Conservation (phyloP, 2,797 vertebrate genomes). For the Epinephelus malabaricus region DNA sequence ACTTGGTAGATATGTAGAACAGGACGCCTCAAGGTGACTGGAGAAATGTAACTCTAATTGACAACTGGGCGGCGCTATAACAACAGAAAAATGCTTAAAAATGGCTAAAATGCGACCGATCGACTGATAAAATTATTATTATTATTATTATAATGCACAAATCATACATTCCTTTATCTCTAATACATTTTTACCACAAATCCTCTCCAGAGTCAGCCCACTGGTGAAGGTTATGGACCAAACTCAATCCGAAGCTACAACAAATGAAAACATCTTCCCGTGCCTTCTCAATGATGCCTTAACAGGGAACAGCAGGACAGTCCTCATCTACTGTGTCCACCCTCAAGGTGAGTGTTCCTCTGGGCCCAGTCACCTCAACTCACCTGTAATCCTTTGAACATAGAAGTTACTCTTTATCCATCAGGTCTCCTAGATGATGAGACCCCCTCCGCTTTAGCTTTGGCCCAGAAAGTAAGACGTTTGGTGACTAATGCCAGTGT, state of each 20-base stretch:
- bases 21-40: too few species aligned
- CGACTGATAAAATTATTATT: too few species aligned
- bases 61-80: too few species aligned
- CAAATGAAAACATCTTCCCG: constrained; percentile 70
- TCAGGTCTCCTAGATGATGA: constrained; percentile 75
- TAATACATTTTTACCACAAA: not conserved
- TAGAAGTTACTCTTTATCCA: not conserved
- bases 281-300: constrained; percentile 82
- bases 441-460: constrained; percentile 78
- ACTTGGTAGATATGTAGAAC: too few species aligned
- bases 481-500: constrained; percentile 75
- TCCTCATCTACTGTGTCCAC: constrained; percentile 86
- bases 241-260: constrained; percentile 41
- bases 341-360: constrained; percentile 81
- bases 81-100: too few species aligned
- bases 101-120: too few species aligned
- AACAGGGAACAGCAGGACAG: constrained; percentile 84
- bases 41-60: too few species aligned
- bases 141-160: not conserved
- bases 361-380: not conserved
- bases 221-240: constrained; percentile 70
- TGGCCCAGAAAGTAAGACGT: constrained; percentile 80
- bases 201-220: constrained; percentile 75
- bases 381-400: constrained; percentile 5
- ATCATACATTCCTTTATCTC: not conserved